phyloP scores from a whole-genome alignment of 1,140 invertebrate genomes.

The Tribolium castaneum region DNA sequence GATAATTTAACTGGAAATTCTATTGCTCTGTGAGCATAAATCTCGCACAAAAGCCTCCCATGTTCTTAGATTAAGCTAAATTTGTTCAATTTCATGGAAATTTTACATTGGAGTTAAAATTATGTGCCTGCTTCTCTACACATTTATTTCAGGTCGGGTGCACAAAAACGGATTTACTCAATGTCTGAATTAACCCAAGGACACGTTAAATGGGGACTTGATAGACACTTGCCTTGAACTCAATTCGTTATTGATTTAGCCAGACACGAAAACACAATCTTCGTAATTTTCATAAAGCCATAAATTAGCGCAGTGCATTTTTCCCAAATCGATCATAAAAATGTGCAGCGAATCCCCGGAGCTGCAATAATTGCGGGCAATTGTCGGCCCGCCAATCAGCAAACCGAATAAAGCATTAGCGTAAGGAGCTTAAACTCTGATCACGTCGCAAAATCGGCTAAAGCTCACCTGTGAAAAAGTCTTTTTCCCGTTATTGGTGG shows the following conservation, averaged over 20 bases:
- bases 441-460: neutral
- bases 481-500: constrained; percentile 49
- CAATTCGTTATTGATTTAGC: neutral
- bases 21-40: neutral
- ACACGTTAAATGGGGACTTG: neutral
- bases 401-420: neutral
- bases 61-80: neutral
- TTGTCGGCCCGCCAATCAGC: neutral
- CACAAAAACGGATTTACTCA: neutral
- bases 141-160: neutral
- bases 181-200: neutral
- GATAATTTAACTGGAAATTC: neutral
- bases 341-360: neutral
- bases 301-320: too few relatives aligned
- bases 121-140: neutral
- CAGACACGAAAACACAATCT: too few relatives aligned
- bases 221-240: neutral
- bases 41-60: neutral
- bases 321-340: too few relatives aligned
- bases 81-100: neutral
- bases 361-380: neutral
- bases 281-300: too few relatives aligned
- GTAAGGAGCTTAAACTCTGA: neutral
- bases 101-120: neutral
- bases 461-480: constrained; percentile 58